These are phyloP conservation scores for Lysandra coridon DNA, from an alignment of 2,888 invertebrate species.

Conservation along the genomic window DNA sequence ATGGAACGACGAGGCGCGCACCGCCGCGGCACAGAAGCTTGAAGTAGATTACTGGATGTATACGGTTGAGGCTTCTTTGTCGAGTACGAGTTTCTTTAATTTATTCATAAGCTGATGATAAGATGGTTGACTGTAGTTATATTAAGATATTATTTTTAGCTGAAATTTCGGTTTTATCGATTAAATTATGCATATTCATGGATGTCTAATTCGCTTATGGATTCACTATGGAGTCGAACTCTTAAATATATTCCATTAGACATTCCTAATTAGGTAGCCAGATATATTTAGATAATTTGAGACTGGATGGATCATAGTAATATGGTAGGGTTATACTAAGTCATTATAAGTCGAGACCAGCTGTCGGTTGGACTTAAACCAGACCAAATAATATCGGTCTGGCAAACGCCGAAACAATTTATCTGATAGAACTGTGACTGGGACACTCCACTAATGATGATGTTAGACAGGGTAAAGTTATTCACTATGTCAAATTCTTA, in stretches of 20 bases:
- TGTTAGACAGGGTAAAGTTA: constrained; percentile 14
- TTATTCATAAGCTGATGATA: neutral
- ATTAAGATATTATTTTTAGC: neutral
- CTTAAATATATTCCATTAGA: neutral
- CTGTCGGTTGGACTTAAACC: too few species aligned
- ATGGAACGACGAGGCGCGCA: neutral
- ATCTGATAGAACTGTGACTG: neutral
- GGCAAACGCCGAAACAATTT: neutral
- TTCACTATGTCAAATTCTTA: constrained; percentile 30
- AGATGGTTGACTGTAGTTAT: neutral
- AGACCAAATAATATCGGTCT: too few species aligned
- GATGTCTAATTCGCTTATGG: neutral
- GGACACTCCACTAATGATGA: neutral
- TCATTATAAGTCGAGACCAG: too few species aligned
- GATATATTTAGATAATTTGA: too few species aligned
- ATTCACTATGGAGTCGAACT: neutral
- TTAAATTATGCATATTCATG: too few species aligned
- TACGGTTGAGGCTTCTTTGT: neutral
- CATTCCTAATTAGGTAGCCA: too few species aligned
- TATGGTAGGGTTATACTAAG: too few species aligned
- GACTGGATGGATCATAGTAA: too few species aligned
- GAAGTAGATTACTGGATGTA: neutral
- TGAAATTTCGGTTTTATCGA: neutral
- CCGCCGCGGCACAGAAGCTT: neutral
- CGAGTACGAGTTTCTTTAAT: neutral